These are phyloP conservation scores for Karalla daura DNA, from an alignment of 2,797 vertebrate species.

Conservation along the genomic window DNA sequence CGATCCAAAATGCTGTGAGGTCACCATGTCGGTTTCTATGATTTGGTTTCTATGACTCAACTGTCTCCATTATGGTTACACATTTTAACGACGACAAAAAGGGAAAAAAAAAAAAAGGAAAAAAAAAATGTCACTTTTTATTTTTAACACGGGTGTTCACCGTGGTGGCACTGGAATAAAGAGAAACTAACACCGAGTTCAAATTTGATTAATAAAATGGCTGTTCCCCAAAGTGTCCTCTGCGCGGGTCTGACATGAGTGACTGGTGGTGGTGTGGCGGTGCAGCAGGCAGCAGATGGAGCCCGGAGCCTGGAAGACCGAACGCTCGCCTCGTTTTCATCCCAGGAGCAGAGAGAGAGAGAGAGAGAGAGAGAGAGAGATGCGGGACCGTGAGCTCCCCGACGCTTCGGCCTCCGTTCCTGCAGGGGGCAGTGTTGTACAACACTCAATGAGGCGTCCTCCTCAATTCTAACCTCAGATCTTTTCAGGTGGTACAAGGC, in stretches of 20 bases:
- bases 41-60: slow-evolving; percentile 81
- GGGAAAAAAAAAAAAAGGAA: slow-evolving; percentile 64
- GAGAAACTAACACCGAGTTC: slow-evolving; percentile 85
- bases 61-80: slow-evolving; percentile 81
- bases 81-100: no score
- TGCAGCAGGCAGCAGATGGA: neutral
- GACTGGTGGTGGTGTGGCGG: slow-evolving; percentile 57
- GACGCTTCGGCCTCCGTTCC: neutral
- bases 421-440: slow-evolving; percentile 63
- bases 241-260: slow-evolving; percentile 74
- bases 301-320: neutral
- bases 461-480: neutral
- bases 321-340: neutral
- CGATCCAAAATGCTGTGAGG: slow-evolving; percentile 84
- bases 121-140: slow-evolving; percentile 79
- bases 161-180: slow-evolving; percentile 85
- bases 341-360: no score
- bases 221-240: slow-evolving; percentile 81
- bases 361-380: no score
- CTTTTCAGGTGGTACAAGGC: neutral
- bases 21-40: slow-evolving; percentile 82
- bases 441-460: neutral
- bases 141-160: slow-evolving; percentile 85
- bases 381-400: no score
- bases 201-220: slow-evolving; percentile 87